These are phyloP conservation scores for Helicoverpa assulta DNA, from an alignment of 2,888 invertebrate species.

Conservation along the genomic window DNA sequence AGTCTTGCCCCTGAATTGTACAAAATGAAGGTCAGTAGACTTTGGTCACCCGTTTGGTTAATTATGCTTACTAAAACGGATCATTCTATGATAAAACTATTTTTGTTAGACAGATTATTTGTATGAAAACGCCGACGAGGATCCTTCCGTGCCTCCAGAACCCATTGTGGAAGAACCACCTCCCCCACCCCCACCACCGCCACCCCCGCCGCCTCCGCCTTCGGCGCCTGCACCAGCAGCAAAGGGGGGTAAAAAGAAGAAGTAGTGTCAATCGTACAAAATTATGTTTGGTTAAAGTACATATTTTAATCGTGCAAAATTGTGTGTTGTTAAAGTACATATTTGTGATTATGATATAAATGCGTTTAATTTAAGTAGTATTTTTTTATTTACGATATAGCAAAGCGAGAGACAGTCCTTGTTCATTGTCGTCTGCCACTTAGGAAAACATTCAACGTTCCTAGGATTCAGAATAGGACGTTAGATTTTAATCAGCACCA, in stretches of 20 bases:
- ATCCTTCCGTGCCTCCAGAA: slow-evolving; percentile 79
- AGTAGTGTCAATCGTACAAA: slow-evolving; percentile 46
- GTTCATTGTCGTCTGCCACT: too few relatives aligned
- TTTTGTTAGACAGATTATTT: slow-evolving; percentile 76
- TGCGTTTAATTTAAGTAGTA: background rate
- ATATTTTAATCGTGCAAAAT: slow-evolving; percentile 5
- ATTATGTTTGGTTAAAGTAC: slow-evolving; percentile 2
- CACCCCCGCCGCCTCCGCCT: slow-evolving; percentile 52
- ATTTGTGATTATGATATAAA: background rate
- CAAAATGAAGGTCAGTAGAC: slow-evolving; percentile 73
- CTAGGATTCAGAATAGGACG: too few relatives aligned
- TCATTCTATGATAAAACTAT: background rate
- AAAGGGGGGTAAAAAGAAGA: slow-evolving; percentile 47
- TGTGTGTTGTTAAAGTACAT: slow-evolving; percentile 6
- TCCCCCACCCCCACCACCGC: slow-evolving; percentile 52
- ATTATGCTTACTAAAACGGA: background rate
- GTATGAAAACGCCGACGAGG: slow-evolving; percentile 81
- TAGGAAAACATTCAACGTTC: too few relatives aligned
- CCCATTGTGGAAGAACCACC: slow-evolving; percentile 49
- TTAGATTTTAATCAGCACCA: too few relatives aligned
- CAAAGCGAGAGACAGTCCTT: too few relatives aligned
- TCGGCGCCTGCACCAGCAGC: slow-evolving; percentile 51
- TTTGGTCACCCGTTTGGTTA: background rate
- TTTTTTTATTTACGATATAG: background rate
- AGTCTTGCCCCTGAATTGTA: slow-evolving; percentile 80